These are phyloP conservation scores for Octodon degus DNA, from an alignment of 2,113 vertebrate genomes.

Conservation along the genomic window DNA sequence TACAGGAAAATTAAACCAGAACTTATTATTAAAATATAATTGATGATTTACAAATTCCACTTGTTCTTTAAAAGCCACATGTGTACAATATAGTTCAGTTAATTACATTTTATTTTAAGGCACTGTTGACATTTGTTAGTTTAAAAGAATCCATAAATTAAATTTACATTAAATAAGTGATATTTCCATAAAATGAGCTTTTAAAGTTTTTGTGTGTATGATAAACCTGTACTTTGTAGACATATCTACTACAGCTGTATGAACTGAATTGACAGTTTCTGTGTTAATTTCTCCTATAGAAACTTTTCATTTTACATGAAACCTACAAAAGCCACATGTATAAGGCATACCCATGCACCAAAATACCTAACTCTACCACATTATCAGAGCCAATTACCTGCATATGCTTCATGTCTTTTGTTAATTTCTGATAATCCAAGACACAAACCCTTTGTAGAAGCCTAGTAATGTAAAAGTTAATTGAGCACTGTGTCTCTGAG, in stretches of 20 bases:
- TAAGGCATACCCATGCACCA: not conserved
- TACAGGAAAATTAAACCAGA: conserved; percentile 49
- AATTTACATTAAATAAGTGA: not conserved
- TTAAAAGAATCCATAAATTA: conserved; percentile 42
- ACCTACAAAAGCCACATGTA: not conserved
- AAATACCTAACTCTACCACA: not conserved
- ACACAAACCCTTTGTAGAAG: conserved; percentile 44
- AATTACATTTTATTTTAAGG: conserved; percentile 53
- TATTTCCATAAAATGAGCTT: conserved; percentile 22
- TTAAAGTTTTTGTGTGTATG: not conserved
- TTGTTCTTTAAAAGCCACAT: conserved; percentile 44
- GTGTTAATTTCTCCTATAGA: not conserved
- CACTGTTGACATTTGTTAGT: conserved; percentile 10
- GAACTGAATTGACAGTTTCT: not conserved
- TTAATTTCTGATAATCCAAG: conserved; percentile 43
- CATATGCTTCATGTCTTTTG: not conserved
- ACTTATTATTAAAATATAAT: conserved; percentile 37
- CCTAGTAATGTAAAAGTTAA: conserved; percentile 34
- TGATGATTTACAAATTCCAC: conserved; percentile 36
- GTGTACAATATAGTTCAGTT: not conserved
- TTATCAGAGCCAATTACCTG: not conserved
- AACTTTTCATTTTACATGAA: not conserved
- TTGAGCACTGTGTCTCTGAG: conserved; percentile 6
- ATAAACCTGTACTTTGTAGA: conserved; percentile 6
- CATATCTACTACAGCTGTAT: not conserved